Percentiles rank a stretch among this genome's conserved stretches.
These are phyloP conservation scores for Drosophila ezoana DNA, from an alignment of 2,888 invertebrate genomes.

Conservation along the genomic window DNA sequence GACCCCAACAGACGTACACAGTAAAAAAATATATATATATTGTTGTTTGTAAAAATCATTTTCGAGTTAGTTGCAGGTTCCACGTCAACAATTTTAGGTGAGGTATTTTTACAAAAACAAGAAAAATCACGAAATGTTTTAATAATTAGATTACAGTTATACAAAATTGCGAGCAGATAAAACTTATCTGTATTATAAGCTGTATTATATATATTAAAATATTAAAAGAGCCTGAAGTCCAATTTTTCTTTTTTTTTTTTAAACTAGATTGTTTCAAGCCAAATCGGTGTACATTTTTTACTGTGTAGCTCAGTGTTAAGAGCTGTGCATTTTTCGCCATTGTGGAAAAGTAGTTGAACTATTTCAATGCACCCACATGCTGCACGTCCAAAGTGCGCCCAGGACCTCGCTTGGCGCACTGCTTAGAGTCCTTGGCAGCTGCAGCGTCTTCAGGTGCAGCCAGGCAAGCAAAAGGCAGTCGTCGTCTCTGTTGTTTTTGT, in stretches of 20 bases:
- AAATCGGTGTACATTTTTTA: neutral
- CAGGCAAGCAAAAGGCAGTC: constrained; percentile 41
- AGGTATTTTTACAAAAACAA: no score
- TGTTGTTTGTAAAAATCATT: no score
- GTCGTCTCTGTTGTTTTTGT: constrained; percentile 26
- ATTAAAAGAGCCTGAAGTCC: no score
- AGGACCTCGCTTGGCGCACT: constrained; percentile 1
- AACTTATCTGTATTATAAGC: no score
- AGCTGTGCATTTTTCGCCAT: constrained; percentile 35
- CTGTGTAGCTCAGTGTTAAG: constrained; percentile 4
- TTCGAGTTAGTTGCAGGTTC: no score
- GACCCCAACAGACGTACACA: constrained; percentile 1
- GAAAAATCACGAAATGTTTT: no score
- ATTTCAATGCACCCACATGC: constrained; percentile 76
- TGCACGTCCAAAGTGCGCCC: neutral
- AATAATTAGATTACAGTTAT: no score
- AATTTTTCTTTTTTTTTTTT: no score
- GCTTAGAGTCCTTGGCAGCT: constrained; percentile 29
- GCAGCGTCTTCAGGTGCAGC: constrained; percentile 62
- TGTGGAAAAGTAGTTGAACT: constrained; percentile 65
- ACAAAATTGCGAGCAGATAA: no score
- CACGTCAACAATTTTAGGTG: no score
- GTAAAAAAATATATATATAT: neutral
- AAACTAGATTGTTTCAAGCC: no score
- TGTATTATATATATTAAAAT: no score